phyloP scores from a whole-genome alignment of 2,113 vertebrate genomes.

The Chauna torquata region DNA sequence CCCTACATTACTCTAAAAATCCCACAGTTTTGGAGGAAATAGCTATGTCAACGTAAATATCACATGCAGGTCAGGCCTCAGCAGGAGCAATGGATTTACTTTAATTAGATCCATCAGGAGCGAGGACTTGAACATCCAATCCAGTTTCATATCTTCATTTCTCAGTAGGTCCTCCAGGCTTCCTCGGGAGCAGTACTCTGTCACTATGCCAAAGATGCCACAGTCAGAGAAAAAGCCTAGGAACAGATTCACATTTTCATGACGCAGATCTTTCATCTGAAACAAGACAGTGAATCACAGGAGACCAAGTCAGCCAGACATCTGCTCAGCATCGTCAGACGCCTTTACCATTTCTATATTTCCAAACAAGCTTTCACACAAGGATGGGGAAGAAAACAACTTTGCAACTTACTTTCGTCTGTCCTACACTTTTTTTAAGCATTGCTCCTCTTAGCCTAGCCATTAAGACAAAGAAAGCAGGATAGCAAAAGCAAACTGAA shows the following conservation, averaged over 20 bases:
- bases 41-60: neutral
- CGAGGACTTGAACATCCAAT: conserved; percentile 97
- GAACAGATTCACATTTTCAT: conserved; percentile 91
- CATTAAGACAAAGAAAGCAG: neutral
- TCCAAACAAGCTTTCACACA: neutral
- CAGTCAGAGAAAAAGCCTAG: conserved; percentile 88
- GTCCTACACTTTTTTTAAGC: neutral
- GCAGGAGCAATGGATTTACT: conserved; percentile 68
- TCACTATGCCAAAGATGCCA: conserved; percentile 87
- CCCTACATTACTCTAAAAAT: neutral
- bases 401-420: neutral
- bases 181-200: conserved; percentile 89
- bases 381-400: neutral
- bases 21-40: neutral
- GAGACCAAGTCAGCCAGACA: neutral
- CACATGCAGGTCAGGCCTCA: neutral
- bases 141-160: conserved; percentile 89
- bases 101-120: conserved; percentile 93
- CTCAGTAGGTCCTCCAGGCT: conserved; percentile 91
- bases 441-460: neutral
- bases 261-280: conserved; percentile 91
- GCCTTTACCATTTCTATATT: neutral
- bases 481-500: neutral
- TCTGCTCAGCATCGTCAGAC: neutral
- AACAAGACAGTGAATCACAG: conserved; percentile 7